Evolutionary conservation across 2,888 invertebrate genomes (phyloP).

Genomic region (Luperina nickerlii): DNA sequence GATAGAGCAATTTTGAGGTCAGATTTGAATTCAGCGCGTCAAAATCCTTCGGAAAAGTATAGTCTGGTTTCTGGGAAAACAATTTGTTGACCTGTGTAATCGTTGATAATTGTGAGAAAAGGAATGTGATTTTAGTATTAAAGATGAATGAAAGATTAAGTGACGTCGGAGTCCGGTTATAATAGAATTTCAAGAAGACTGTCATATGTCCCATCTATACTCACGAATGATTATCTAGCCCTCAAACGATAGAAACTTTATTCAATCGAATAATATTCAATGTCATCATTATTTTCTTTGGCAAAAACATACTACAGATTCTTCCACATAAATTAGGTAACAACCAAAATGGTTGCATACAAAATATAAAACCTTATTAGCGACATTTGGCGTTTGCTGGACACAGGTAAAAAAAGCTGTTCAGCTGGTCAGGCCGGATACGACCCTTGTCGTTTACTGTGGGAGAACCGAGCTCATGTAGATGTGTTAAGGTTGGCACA

Average conservation of each 20-base stretch:
- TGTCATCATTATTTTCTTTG: not conserved
- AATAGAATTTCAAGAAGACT: not conserved
- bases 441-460: slow-evolving; percentile 53
- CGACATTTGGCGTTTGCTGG: slow-evolving; percentile 57
- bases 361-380: slow-evolving; percentile 42
- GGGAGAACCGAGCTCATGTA: slow-evolving; percentile 36
- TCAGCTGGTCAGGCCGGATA: slow-evolving; percentile 59
- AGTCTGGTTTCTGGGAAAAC: no score
- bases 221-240: not conserved
- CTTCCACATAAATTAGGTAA: not conserved
- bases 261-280: not conserved
- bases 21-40: no score
- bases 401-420: slow-evolving; percentile 44
- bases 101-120: slow-evolving; percentile 7
- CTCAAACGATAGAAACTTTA: not conserved
- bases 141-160: not conserved
- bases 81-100: no score
- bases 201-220: not conserved
- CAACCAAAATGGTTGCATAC: slow-evolving; percentile 12
- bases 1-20: no score
- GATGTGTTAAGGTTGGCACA: slow-evolving; percentile 23
- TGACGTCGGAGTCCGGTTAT: not conserved
- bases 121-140: not conserved
- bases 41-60: no score
- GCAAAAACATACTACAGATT: not conserved